Evolutionary conservation across 64 coral and sea anemone species (phyloP).

Genomic region (Pocillopora damicornis): DNA sequence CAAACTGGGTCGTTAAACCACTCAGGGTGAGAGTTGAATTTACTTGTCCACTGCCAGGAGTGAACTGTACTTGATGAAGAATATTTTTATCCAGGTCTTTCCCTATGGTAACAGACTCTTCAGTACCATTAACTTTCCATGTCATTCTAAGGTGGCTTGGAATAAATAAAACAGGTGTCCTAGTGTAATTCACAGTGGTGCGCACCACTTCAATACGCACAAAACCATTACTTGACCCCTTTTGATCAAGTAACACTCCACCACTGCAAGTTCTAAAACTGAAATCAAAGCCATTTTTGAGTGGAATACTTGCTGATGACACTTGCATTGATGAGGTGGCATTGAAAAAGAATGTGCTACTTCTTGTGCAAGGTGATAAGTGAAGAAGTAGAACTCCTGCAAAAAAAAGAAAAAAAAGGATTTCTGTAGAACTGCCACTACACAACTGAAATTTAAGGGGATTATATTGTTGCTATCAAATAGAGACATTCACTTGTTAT

Average conservation of each 20-base stretch:
- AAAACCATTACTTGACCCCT: slow-evolving; percentile 44
- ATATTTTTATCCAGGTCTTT: slow-evolving; percentile 62
- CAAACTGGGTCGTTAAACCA: background rate
- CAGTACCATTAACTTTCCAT: slow-evolving; percentile 31
- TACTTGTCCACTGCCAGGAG: slow-evolving; percentile 17
- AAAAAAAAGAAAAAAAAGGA: background rate
- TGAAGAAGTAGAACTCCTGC: slow-evolving; percentile 18
- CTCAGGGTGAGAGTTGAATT: slow-evolving; percentile 53
- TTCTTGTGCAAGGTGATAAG: background rate
- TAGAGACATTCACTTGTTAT: no score
- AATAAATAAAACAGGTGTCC: slow-evolving; percentile 34
- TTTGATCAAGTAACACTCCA: slow-evolving; percentile 56
- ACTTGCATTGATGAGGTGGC: slow-evolving; percentile 57
- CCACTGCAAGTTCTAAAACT: slow-evolving; percentile 73
- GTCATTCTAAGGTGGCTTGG: slow-evolving; percentile 46
- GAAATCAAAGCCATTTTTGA: slow-evolving; percentile 49
- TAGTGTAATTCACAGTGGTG: slow-evolving; percentile 48
- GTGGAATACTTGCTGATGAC: slow-evolving; percentile 11
- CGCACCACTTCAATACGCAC: slow-evolving; percentile 43
- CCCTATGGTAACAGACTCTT: slow-evolving; percentile 47
- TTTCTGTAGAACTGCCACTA: background rate
- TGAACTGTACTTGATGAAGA: slow-evolving; percentile 39
- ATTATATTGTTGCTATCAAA: no score
- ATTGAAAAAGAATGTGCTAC: slow-evolving; percentile 66
- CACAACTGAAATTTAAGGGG: no score